phyloP scores from a whole-genome alignment of 2,888 invertebrate species.

The Lomographa bimaculata region DNA sequence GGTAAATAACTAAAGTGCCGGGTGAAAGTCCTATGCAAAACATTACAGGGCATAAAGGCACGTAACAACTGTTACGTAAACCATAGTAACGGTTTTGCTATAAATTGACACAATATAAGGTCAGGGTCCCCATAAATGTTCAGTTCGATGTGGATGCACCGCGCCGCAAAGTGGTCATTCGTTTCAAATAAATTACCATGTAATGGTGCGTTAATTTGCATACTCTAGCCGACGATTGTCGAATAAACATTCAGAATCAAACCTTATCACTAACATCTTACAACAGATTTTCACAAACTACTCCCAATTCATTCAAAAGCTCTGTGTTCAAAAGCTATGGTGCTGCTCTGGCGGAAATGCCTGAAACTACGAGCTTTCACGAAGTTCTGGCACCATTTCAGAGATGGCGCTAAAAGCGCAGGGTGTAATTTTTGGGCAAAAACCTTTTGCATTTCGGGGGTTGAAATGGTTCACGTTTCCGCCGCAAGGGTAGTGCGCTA shows the following conservation, averaged over 20 bases:
- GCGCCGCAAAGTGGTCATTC: slow-evolving; percentile 83
- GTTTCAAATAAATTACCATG: slow-evolving; percentile 84
- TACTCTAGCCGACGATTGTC: slow-evolving; percentile 61
- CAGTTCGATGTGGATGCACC: slow-evolving; percentile 75
- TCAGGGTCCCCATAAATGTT: slow-evolving; percentile 81
- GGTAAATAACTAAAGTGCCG: slow-evolving; percentile 35
- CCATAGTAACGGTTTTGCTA: slow-evolving; percentile 73
- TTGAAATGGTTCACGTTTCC: slow-evolving; percentile 22
- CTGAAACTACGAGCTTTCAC: slow-evolving; percentile 64
- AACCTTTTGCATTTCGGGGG: not conserved
- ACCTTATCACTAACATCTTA: slow-evolving; percentile 45
- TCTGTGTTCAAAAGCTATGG: slow-evolving; percentile 44
- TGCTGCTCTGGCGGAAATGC: slow-evolving; percentile 57
- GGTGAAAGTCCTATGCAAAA: slow-evolving; percentile 71
- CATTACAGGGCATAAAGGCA: slow-evolving; percentile 57
- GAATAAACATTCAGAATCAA: slow-evolving; percentile 46
- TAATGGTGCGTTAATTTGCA: slow-evolving; percentile 83
- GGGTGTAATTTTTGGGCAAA: slow-evolving; percentile 35
- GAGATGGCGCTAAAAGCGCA: slow-evolving; percentile 64
- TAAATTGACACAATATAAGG: slow-evolving; percentile 82
- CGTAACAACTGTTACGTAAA: slow-evolving; percentile 77
- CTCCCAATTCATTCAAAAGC: slow-evolving; percentile 74
- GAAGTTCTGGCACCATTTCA: slow-evolving; percentile 64
- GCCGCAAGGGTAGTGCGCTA: slow-evolving; percentile 37
- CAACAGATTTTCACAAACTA: slow-evolving; percentile 41